Base-by-base conservation (phyloP, 2,797 vertebrate genomes). In the Cynopterus sphinx region DNA sequence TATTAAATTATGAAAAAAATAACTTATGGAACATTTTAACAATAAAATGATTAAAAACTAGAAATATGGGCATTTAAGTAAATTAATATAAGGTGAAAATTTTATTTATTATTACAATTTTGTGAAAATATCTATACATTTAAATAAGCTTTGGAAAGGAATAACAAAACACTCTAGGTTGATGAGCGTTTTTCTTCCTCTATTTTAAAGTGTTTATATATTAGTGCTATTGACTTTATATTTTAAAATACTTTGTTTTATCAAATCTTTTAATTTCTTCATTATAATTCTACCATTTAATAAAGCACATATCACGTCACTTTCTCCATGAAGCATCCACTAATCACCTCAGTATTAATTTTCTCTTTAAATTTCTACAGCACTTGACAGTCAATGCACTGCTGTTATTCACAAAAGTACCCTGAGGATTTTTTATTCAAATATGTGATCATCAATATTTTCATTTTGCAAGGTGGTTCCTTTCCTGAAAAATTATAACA, bases 11-110 rank as follows among this genome's bases (percentile, higher is more conserved):
- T 46, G 11, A 9, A 65, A 67, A 84, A 87, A 41, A 43, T 75
- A 87, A 21, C 49, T 71, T 78, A 36, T 67, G 31, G 55, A 83
- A 53, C 65, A 86, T 4, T 67, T 92, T 71, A 75, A 3, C 19
- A 92, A 67, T 91, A 33, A 77, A 92, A 59, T 88, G 9, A 79
- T 78, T 94, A 57, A 33, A 83, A 95, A 95, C 59, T 91, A 92
- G 19, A 86, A 74, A 74, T 68, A 46, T 3, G 9, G 2, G 0
- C 75, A 11, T 68, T 77, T 49, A 87, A 81, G 28, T 88, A 59
- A 94, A 55, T 70, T 70, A 83, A 90, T 55, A 36, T 75, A 61
- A 81, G 10, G 87, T 36, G 12, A 90, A 81, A 87, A 78, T 77
- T 85, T 77, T 95, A 71, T 63, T 90, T 81, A 67, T 24, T 63